Evolutionary conservation across 2,888 invertebrate species (phyloP), one percentile per base, ranked within the genome.

Genomic region (Balanococcus diminutus): DNA sequence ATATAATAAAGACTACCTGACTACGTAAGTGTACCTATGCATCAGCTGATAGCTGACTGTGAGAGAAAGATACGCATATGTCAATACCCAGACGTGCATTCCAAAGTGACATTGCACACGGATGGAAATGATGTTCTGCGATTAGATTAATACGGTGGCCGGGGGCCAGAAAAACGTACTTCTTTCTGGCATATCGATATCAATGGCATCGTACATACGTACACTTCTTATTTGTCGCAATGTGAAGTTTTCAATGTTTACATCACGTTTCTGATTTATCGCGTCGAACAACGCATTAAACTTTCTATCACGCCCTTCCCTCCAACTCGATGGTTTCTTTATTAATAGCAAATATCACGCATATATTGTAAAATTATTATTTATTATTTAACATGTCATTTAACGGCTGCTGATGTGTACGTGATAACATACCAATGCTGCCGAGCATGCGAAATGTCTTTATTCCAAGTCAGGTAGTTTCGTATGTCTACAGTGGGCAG

Each of bases 341-440:
- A 79, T 79, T 79, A 79, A 79, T 79, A 36, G 36, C 36, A 79
- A 79, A 79, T 79, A 79, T 79, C 75, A 36, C 75, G 75, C 36
- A 79, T 79, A 72, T 72, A 79, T 79, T 79, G 75, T 79, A 79
- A 79, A 79, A 79, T 79, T 79, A 72, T 72, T 72, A 36, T 79
- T 79, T 79, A 79, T 79, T 79, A 79, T 79, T 79, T 79, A 79
- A 79, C 75, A 36, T 79, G 75, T 79, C 75, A 79, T 79, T 79
- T 79, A 79, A 36, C 75, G 75, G 75, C 32, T 36, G 36, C 75
- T 22, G 75, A 79, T 79, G 36, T 79, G 75, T 79, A 79, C 75
- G 75, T 79, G 75, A 79, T 79, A 79, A 79, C 36, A 28, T 32
- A 32, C 19, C 22, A 36, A 36, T 79, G 22, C 75, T 36, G 8